These are phyloP conservation scores for Cryptomyrus ogoouensis DNA, from an alignment of 2,113 vertebrate species.

Conservation along the genomic window DNA sequence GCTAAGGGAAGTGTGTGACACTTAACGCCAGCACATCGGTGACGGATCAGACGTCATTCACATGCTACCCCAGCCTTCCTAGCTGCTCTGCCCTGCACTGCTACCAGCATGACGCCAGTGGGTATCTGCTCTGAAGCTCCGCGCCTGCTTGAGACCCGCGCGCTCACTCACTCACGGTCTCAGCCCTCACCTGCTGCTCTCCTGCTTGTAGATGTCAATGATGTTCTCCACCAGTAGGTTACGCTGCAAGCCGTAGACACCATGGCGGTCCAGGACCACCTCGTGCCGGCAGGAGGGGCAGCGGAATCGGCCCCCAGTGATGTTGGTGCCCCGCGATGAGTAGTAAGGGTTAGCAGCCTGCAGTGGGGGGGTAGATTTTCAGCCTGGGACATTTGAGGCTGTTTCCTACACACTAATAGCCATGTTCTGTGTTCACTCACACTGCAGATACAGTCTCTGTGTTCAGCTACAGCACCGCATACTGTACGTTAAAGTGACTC, in stretches of 20 bases:
- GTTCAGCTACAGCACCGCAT: neutral
- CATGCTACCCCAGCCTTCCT: neutral
- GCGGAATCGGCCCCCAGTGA: conserved; percentile 72
- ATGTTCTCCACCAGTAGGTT: conserved; percentile 89
- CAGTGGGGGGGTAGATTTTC: neutral
- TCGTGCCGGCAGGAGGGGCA: conserved; percentile 86
- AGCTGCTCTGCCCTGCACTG: neutral
- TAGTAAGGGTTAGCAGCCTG: conserved; percentile 50
- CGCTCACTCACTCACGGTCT: neutral
- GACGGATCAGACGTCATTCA: neutral
- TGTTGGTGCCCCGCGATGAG: conserved; percentile 63
- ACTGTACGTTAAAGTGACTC: neutral
- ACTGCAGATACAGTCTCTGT: neutral
- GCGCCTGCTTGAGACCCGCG: neutral
- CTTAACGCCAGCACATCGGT: neutral
- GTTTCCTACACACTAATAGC: neutral
- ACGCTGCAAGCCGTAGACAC: conserved; percentile 82
- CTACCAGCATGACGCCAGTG: neutral
- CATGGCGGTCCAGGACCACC: conserved; percentile 83
- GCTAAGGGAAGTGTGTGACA: neutral
- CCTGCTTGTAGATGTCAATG: conserved; percentile 85
- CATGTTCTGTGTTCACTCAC: neutral
- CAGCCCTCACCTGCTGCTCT: conserved; percentile 48
- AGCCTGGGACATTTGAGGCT: neutral
- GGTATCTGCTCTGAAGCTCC: neutral